Evolutionary conservation across 2,888 invertebrate genomes (phyloP), one percentile per base, ranked within the genome.

Genomic region (Drosophila formosana): DNA sequence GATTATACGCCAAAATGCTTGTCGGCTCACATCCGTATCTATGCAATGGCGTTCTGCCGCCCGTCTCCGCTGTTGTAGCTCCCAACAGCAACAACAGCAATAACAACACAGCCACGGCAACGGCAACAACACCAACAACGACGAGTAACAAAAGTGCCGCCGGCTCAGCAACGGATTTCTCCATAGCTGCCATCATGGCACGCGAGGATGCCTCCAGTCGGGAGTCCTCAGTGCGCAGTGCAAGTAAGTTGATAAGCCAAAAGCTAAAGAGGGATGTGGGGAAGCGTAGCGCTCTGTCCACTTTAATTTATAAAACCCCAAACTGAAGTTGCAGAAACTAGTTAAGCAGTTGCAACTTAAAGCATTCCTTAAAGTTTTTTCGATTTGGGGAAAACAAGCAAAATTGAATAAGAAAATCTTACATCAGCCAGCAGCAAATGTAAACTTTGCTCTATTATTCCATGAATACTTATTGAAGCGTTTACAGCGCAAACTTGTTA

Each of bases 101-200:
- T 78, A 49, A 70, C 62, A 80, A 83, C 87, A 87, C 82, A 80
- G 83, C 83, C 63, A 82, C 89, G 11, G 97, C 97, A 91, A 97
- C 97, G 56, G 97, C 72, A 45, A 41, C 85, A 46, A 78, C 84
- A n/a, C 81, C 90, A 46, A 78, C 91, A 26, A 86, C 89, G 11
- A 72, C 89, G 23, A 80, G 76, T 51, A 89, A 80, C 76, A 91
- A 91, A 86, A 83, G 80, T 80, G 89, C 91, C 91, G 91, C 85
- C 91, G 91, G 91, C 85, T 91, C 91, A 5, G 97, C 97, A 92
- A 98, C 98, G 64, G 98, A 98, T 93, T 98, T 98, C 94, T 97
- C 97, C 91, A 98, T 98, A 89, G 97, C 97, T 52, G 97, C 98
- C 82, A 97, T 98, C 91, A 98, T 98, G 97, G 96, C 97, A 90